Conservation (phyloP, 2,113 vertebrate genomes). For the Dipodomys spectabilis region DNA sequence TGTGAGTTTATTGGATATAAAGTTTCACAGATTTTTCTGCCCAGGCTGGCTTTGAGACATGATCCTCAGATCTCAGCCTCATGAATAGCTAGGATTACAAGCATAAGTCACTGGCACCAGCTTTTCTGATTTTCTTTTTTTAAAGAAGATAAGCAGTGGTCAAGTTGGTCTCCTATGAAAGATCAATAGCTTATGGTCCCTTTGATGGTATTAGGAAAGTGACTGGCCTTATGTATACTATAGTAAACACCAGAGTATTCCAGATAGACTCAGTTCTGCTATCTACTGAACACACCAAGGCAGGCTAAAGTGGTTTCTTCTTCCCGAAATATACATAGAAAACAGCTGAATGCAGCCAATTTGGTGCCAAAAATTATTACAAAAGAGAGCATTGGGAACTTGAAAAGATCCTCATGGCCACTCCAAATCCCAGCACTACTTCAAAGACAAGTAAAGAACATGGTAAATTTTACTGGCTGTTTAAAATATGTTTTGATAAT, state of each 20-base stretch:
- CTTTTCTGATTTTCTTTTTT: slow-evolving; percentile 51
- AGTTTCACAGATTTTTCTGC: too few relatives aligned
- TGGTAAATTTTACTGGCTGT: background rate
- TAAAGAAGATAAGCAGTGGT: slow-evolving; percentile 35
- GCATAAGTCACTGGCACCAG: background rate
- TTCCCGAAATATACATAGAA: background rate
- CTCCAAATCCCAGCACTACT: background rate
- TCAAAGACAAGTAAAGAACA: background rate
- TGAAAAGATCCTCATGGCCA: background rate
- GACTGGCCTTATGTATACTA: background rate
- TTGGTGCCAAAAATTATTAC: background rate
- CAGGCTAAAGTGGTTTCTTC: background rate
- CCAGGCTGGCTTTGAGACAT: too few relatives aligned
- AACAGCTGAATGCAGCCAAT: background rate
- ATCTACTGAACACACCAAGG: background rate
- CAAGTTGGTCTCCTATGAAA: background rate
- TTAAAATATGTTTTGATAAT: slow-evolving; percentile 15
- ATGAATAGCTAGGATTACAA: too few relatives aligned
- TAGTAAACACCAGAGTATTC: background rate
- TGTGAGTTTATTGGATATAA: too few relatives aligned
- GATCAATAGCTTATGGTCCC: background rate
- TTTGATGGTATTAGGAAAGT: slow-evolving; percentile 35
- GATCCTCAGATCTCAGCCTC: too few relatives aligned
- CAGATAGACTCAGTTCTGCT: background rate
- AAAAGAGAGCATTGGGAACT: background rate